Base-by-base conservation (phyloP, 2,888 invertebrate species). In the Drosophila melanosoma region DNA sequence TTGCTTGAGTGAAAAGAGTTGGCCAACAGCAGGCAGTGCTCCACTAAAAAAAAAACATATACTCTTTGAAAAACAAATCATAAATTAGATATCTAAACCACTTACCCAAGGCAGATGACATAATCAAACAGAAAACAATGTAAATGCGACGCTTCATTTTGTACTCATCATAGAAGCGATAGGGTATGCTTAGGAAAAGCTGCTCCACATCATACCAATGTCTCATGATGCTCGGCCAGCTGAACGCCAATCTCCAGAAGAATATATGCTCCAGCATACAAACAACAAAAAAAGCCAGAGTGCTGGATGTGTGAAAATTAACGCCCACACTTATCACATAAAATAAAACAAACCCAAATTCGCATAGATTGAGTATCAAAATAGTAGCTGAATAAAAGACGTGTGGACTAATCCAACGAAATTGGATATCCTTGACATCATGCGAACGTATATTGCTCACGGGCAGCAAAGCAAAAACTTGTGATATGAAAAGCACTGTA, bases 181-280 rank as follows among this genome's bases (percentile, higher is more conserved):
- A 93, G 1, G 93, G 92, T 4, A 87, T 69, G 29, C 79, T 83
- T 1, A 92, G 76, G 48, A 93, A 93, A n/a, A 92, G 81, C 65
- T 91, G 79, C 57, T 93, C 93, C 12, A 87, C 90, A 17, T 83
- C 79, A 15, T 84, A 74, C 93, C 93, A 93, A 12, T 77, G 72
- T 3, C 70, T 59, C 77, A 92, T 92, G 7, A 93, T 85, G 17
- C 67, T 69, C 32, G 90, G 91, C 93, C 93, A 93, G 33, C 89
- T 90, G n/a, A 72, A 77, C 12, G 93, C 92, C 77, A 93, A 69
- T 60, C 89, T 83, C 93, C 93, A 92, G 52, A 92, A 88, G 76
- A 79, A 89, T 8, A 92, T 48, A 33, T 90, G 93, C 64, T 90
- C 92, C 80, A 91, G 51, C 61, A 92, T 59, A 35, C 92, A 92